A percentile compares a stretch with the other conserved stretches of the same genome.
phyloP scores from a whole-genome alignment of 2,113 vertebrate species.

The Spheniscus mendiculus region DNA sequence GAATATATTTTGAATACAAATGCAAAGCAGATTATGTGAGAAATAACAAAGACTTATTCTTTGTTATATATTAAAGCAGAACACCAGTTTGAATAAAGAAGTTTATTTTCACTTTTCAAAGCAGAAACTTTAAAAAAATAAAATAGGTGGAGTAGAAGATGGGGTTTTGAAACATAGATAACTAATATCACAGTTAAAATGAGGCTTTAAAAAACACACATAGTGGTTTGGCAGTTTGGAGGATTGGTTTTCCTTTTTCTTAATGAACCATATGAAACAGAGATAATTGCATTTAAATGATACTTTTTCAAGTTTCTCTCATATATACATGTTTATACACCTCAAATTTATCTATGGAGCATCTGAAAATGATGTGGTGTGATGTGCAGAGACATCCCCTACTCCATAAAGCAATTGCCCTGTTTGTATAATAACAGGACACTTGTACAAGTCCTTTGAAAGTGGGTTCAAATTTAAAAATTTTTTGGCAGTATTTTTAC shows the following conservation, averaged over 20 bases:
- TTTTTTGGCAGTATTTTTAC: neutral
- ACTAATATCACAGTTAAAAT: neutral
- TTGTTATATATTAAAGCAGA: neutral
- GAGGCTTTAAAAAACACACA: neutral
- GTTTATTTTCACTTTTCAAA: neutral
- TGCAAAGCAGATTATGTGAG: neutral
- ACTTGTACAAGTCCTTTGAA: neutral
- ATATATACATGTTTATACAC: rapidly evolving
- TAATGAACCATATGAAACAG: neutral
- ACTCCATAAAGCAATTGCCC: neutral
- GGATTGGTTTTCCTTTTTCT: neutral
- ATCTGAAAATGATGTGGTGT: neutral
- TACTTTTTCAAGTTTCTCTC: neutral
- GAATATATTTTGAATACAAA: neutral
- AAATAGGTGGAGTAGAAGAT: neutral
- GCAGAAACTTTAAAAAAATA: neutral
- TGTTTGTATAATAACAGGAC: neutral
- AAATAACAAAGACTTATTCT: neutral
- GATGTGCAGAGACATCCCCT: neutral
- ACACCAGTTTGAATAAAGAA: neutral
- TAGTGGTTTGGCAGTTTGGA: neutral
- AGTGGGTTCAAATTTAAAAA: neutral
- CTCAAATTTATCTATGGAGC: neutral
- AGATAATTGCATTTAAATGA: neutral
- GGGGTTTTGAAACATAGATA: neutral